Evolutionary conservation across 1,140 invertebrate genomes (phyloP), one percentile per base, ranked within the genome.

Genomic region (Aphaenogaster floridana): DNA sequence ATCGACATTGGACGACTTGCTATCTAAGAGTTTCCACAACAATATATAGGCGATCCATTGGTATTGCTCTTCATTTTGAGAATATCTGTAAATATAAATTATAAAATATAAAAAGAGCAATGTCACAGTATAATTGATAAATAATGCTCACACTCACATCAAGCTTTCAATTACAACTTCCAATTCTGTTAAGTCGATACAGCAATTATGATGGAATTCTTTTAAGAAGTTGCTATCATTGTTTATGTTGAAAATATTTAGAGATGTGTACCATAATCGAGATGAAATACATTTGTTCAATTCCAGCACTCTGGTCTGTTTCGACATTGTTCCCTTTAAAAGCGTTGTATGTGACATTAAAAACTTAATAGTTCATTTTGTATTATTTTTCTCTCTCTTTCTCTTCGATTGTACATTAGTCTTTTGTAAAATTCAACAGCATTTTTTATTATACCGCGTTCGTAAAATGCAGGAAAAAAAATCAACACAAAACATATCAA

Each of bases 201-300:
- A 57, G 15, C 87, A 76, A 34, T 69, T 86, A 17, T 71, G 59
- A 59, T n/a, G 54, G 8, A 71, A 77, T n/a, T 88, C 39, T 34
- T 66, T 76, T 13, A 63, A 71, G 7, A 68, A 45, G 5, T 39
- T 39, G n/a, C n/a, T 81, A 42, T 59, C 52, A 39, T 54, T 45
- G n/a, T 74, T 72, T 39, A 28, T 66, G 7, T 68, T 59, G 9
- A 63, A 86, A 78, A 88, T 54, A 66, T 52, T 71, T 21, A 90
- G 48, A 52, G 90, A 88, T 17, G 90, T 91, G 5, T 90, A 91
- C 90, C 90, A 91, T 11, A 91, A 86, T 68, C 77, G 85, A 36
- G 90, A 91, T 6, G 36, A 61, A 42, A 91, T 81, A 21, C 54
- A 91, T 45, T 91, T 90, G n/a, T 84, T 81, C 34, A 91, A 54